Conservation (phyloP, 1,140 invertebrate genomes). For the Sminthurinus signatus region DNA sequence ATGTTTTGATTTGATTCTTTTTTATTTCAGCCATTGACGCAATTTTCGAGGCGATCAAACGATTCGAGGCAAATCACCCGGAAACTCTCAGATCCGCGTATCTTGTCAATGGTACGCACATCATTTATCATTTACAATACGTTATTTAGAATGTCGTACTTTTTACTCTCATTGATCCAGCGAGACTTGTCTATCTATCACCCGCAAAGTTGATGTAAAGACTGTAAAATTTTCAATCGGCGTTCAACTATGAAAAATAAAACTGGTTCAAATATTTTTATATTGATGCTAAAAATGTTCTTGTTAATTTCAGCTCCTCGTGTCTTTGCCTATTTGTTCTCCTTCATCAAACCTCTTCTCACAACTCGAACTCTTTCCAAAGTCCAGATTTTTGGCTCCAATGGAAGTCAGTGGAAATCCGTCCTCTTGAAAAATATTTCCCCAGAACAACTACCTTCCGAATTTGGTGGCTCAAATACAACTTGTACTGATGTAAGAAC, state of each 20-base stretch:
- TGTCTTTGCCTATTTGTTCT: conserved; percentile 79
- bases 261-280: neutral
- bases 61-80: conserved; percentile 34
- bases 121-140: neutral
- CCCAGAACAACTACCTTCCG: conserved; percentile 65
- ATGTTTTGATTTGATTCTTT: too few species aligned
- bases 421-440: conserved; percentile 59
- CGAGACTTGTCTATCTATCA: too few species aligned
- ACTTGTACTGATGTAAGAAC: conserved; percentile 11
- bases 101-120: conserved; percentile 26
- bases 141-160: neutral
- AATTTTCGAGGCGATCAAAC: conserved; percentile 10
- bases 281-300: neutral
- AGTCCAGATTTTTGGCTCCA: conserved; percentile 73
- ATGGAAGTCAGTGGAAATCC: conserved; percentile 67
- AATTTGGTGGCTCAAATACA: conserved; percentile 64
- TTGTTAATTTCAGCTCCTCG: conserved; percentile 63
- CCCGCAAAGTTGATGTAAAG: too few species aligned
- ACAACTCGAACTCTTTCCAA: conserved; percentile 83
- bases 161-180: too few species aligned
- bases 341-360: conserved; percentile 79
- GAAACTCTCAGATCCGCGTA: conserved; percentile 26
- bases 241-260: too few species aligned
- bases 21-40: conserved; percentile 22
- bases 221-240: too few species aligned